Evolutionary conservation across 2,888 invertebrate species (phyloP), one percentile per base, ranked within the genome.

Genomic region (Caenorhabditis panamensis): DNA sequence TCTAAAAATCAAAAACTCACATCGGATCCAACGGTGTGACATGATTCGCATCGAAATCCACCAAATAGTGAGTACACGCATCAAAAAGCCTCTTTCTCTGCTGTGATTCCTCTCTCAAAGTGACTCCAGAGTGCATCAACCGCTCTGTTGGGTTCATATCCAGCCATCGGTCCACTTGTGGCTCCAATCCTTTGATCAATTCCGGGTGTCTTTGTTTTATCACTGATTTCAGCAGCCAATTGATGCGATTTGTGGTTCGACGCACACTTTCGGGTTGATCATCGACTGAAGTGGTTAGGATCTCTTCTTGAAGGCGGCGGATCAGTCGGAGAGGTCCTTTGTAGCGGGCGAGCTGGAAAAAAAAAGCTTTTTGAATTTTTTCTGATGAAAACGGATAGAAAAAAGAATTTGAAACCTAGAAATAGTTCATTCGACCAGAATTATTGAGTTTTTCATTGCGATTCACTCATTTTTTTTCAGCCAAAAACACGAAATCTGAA

Each of bases 221-320:
- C 4, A 89, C 79, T n/a, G 83, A 58, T 64, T 88, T 84, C 59
- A 89, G 75, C 11, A 89, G 78, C 62, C 76, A 77, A 69, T 89
- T 80, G 41, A 63, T 69, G 44, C 84, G 44, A 54, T 84, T 84
- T 4, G 79, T 79, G 13, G 82, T 56, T 18, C 84, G 69, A 18
- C 66, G 66, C 11, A 64, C 62, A 24, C 49, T 66, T 20, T 83
- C 82, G 20, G 82, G 79, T n/a, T 73, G 73, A 20, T 67, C 69
- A n/a, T 81, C 79, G 4, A 73, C 77, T 18, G 85, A 71, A n/a
- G 86, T 87, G 51, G 84, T 84, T 24, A 89, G 73, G 47, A 89
- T 88, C 67, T 89, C 89, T 69, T 89, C 89, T 59, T 89, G 84
- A 54, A 85, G 85, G 37, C 89, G 80, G 13, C 89, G 84, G 37